These are phyloP conservation scores for Drosophila merina DNA, from an alignment of 2,888 invertebrate species.

Conservation along the genomic window DNA sequence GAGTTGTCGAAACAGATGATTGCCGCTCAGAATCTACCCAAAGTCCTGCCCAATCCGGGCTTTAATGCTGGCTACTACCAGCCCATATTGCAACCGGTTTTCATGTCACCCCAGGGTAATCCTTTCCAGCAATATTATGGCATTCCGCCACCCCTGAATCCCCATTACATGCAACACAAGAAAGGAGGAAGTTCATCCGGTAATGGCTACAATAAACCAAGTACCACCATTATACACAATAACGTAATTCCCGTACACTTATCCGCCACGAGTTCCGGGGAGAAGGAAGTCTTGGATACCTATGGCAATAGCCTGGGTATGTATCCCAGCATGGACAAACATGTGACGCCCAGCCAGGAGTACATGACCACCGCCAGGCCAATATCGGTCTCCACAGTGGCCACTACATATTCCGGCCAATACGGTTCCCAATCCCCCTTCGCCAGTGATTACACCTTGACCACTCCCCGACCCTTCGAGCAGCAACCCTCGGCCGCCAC, in stretches of 20 bases:
- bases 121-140: constrained; percentile 71
- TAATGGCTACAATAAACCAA: constrained; percentile 58
- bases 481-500: constrained; percentile 70
- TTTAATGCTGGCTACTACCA: constrained; percentile 71
- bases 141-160: constrained; percentile 47
- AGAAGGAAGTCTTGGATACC: constrained; percentile 78
- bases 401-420: constrained; percentile 57
- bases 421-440: constrained; percentile 65
- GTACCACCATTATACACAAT: constrained; percentile 82
- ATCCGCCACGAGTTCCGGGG: constrained; percentile 70
- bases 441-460: constrained; percentile 57
- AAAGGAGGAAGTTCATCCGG: constrained; percentile 22
- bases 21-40: constrained; percentile 82
- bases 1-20: constrained; percentile 84
- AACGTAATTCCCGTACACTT: constrained; percentile 82
- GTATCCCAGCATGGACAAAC: constrained; percentile 64
- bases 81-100: constrained; percentile 81
- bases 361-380: constrained; percentile 70
- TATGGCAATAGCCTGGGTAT: constrained; percentile 79
- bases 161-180: constrained; percentile 58
- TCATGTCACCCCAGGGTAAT: constrained; percentile 66
- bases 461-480: constrained; percentile 65
- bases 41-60: constrained; percentile 72
- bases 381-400: constrained; percentile 29
- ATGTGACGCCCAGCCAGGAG: constrained; percentile 29